These are phyloP conservation scores for Brachyhypopomus gauderio DNA, from an alignment of 2,113 vertebrate species.

Conservation along the genomic window DNA sequence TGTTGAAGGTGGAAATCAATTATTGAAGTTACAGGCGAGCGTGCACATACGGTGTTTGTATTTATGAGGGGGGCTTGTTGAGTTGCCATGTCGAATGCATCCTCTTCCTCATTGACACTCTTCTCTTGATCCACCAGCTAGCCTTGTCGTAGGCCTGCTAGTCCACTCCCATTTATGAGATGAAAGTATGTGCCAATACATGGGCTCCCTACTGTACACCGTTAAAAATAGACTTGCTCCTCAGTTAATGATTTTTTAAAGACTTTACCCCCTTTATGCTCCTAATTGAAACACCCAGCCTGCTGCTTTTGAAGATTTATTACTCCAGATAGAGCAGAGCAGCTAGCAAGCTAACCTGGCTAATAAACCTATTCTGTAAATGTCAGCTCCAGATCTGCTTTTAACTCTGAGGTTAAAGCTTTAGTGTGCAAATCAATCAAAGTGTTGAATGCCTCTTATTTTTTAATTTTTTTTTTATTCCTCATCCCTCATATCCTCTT, in stretches of 20 bases:
- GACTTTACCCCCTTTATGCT: conserved; percentile 14
- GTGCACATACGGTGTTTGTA: background rate
- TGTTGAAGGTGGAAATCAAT: conserved; percentile 33
- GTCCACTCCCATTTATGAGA: conserved; percentile 1
- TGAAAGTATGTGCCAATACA: conserved; percentile 1
- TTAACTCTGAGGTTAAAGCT: conserved; percentile 23
- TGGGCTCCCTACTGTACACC: background rate
- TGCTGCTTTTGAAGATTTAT: conserved; percentile 35
- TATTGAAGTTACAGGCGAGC: conserved; percentile 2
- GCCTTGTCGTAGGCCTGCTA: background rate
- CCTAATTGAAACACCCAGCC: conserved; percentile 25
- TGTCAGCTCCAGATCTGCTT: conserved; percentile 18
- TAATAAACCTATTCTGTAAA: conserved; percentile 40
- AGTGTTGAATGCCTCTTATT: conserved; percentile 1
- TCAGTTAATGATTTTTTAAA: conserved; percentile 46
- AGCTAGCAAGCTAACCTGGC: conserved; percentile 16
- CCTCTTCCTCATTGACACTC: background rate
- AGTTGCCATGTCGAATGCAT: background rate
- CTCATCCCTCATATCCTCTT: background rate
- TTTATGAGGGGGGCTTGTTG: background rate
- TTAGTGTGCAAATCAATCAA: conserved; percentile 10
- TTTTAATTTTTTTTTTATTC: background rate
- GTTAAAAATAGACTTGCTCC: conserved; percentile 44
- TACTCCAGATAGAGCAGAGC: background rate
- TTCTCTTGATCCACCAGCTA: background rate